These are phyloP conservation scores for Tragelaphus strepsiceros DNA, from an alignment of 2,113 vertebrate genomes.

Conservation along the genomic window DNA sequence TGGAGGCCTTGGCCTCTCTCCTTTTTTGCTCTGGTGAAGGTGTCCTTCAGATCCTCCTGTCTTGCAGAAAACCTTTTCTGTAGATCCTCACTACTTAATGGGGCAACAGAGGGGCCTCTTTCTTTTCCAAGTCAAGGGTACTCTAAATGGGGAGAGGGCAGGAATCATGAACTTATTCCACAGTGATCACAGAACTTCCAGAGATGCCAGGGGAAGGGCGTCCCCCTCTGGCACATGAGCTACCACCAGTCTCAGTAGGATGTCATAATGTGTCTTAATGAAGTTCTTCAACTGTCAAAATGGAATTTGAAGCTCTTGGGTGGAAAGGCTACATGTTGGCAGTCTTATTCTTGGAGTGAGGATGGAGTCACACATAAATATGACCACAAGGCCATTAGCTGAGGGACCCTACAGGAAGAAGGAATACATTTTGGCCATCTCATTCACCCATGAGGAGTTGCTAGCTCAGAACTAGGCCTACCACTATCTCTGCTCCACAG, in stretches of 20 bases:
- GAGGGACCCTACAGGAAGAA: not conserved
- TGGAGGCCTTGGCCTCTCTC: not conserved
- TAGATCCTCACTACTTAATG: not conserved
- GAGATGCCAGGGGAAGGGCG: not conserved
- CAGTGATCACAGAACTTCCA: not conserved
- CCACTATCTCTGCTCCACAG: not conserved
- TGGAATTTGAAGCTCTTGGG: not conserved
- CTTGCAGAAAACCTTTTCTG: not conserved
- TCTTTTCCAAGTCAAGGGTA: not conserved
- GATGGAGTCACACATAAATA: not conserved
- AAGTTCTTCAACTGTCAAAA: not conserved
- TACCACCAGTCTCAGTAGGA: not conserved
- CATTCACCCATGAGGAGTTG: not conserved
- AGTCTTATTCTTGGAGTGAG: not conserved
- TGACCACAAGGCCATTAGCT: not conserved
- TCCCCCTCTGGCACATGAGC: not conserved
- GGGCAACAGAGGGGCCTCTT: not conserved
- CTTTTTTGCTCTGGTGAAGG: not conserved
- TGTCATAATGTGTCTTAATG: not conserved
- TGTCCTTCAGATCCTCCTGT: not conserved
- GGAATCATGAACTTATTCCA: not conserved
- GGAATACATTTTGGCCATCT: not conserved
- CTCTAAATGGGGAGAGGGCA: not conserved
- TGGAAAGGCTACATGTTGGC: not conserved
- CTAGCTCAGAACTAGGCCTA: not conserved